Percentiles rank a stretch among this genome's conserved stretches.
Evolutionary conservation across 2,888 invertebrate species (phyloP).

Genomic region (Drosophila nigritarsus): DNA sequence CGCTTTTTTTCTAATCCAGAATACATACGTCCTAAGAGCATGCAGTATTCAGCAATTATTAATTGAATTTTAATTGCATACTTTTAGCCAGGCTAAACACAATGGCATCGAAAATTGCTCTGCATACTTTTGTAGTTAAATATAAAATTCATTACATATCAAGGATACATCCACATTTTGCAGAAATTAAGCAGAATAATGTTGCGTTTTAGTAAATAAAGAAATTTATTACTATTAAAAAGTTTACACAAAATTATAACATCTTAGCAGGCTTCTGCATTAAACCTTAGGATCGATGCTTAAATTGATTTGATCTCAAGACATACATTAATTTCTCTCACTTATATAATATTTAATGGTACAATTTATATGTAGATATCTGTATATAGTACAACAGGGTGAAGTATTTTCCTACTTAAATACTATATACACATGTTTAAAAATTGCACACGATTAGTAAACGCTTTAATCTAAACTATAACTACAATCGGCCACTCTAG

Average conservation of each 20-base stretch:
- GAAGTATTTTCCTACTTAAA: constrained; percentile 66
- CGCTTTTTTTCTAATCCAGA: not conserved
- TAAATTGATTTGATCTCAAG: constrained; percentile 50
- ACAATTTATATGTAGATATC: constrained; percentile 11
- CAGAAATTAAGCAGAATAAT: constrained; percentile 11
- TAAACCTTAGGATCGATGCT: constrained; percentile 37
- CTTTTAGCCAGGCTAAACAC: not conserved
- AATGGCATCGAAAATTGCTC: not conserved
- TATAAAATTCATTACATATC: not conserved
- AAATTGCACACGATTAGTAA: constrained; percentile 57
- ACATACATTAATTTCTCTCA: constrained; percentile 47
- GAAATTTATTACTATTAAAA: constrained; percentile 51
- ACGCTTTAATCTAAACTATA: constrained; percentile 39
- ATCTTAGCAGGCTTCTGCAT: constrained; percentile 36
- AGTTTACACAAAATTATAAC: constrained; percentile 28
- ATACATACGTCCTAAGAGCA: not conserved
- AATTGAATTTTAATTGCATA: not conserved
- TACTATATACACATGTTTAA: constrained; percentile 33
- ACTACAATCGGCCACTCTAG: constrained; percentile 93
- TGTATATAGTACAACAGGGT: constrained; percentile 57
- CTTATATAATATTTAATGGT: constrained; percentile 53
- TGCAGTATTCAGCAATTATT: not conserved
- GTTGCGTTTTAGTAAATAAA: constrained; percentile 55
- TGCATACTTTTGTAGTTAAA: not conserved
- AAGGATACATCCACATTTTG: not conserved